A percentile compares a stretch with the other conserved stretches of the same genome.
These are phyloP conservation scores for Merluccius polli DNA, from an alignment of 2,797 vertebrate genomes.

Conservation along the genomic window DNA sequence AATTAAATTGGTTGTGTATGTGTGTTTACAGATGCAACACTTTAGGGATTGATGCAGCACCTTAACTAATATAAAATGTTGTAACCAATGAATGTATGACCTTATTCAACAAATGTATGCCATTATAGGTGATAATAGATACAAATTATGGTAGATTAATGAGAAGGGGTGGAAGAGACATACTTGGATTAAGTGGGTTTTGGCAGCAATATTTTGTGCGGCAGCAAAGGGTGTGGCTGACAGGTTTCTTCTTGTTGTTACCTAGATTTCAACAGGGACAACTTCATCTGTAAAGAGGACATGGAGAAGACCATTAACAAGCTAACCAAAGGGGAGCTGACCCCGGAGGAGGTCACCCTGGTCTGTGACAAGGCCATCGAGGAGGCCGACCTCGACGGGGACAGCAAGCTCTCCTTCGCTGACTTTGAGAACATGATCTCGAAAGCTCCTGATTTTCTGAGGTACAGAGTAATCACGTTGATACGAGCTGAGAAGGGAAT, in stretches of 20 bases:
- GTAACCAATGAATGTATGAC: neutral
- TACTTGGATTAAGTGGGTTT: neutral
- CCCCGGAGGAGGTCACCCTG: slow-evolving; percentile 83
- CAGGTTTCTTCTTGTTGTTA: slow-evolving; percentile 1
- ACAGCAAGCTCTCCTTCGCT: slow-evolving; percentile 85
- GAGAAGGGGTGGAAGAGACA: neutral
- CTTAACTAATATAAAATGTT: neutral
- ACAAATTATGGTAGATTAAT: too few species aligned
- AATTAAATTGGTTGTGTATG: neutral
- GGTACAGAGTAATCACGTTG: slow-evolving; percentile 29
- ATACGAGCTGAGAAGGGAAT: neutral
- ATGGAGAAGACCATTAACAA: slow-evolving; percentile 84
- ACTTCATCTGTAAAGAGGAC: slow-evolving; percentile 93
- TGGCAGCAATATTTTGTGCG: neutral
- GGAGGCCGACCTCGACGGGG: slow-evolving; percentile 92
- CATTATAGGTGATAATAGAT: neutral
- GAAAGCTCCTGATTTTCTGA: slow-evolving; percentile 94
- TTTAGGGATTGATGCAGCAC: neutral
- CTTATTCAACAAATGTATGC: neutral
- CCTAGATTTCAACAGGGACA: slow-evolving; percentile 93
- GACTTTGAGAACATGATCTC: slow-evolving; percentile 98
- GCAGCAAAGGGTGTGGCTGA: neutral
- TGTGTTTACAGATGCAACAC: neutral
- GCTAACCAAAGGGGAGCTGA: slow-evolving; percentile 90
- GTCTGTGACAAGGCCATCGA: slow-evolving; percentile 94